Conservation (phyloP, 2,797 vertebrate species). For the Siniperca undulata region DNA sequence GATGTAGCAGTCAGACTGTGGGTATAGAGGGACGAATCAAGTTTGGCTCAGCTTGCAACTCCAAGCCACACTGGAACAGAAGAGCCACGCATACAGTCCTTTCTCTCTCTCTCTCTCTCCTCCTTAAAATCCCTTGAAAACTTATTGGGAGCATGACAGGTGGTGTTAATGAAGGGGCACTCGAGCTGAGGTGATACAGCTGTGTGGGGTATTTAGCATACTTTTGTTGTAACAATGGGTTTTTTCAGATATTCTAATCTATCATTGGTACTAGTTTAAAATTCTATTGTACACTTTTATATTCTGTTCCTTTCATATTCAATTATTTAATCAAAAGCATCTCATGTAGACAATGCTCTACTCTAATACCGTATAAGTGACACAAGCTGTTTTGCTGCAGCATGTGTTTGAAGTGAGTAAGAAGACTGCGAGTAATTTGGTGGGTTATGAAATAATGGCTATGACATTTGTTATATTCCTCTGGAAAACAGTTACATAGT, state of each 20-base stretch:
- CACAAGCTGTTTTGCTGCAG: constrained; percentile 17
- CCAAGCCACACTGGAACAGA: constrained; percentile 56
- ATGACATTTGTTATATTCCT: background rate
- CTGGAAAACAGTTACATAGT: background rate
- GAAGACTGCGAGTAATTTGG: constrained; percentile 16
- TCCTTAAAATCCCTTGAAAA: no score
- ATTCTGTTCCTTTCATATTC: background rate
- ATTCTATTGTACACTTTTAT: background rate
- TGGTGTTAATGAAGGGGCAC: no score
- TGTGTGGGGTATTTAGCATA: background rate
- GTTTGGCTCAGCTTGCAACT: constrained; percentile 66
- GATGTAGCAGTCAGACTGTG: constrained; percentile 69
- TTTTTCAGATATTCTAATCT: background rate
- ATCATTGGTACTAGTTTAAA: background rate
- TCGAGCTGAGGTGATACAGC: no score
- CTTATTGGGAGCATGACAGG: background rate
- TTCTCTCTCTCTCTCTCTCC: constrained; percentile 19
- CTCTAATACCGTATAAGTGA: background rate
- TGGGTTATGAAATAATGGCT: constrained; percentile 8
- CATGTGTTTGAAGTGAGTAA: constrained; percentile 2
- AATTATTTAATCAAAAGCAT: constrained; percentile 25
- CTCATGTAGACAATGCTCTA: background rate
- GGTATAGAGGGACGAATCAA: constrained; percentile 56
- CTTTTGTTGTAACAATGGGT: background rate
- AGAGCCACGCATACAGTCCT: constrained; percentile 68